Evolutionary conservation across 2,113 vertebrate species (phyloP).

Genomic region (Opisthocomus hoazin): DNA sequence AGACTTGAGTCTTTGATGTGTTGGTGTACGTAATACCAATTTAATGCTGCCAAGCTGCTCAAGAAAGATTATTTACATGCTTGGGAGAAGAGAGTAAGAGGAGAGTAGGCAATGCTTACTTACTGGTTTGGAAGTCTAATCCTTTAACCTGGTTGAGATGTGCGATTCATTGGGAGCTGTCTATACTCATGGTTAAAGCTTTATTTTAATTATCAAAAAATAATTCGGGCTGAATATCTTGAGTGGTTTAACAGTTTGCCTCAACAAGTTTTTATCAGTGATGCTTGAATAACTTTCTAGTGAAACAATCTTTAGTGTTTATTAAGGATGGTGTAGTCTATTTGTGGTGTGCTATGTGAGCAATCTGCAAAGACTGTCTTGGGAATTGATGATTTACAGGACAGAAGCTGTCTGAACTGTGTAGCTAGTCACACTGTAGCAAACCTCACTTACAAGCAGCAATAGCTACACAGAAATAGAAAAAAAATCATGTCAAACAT

Average conservation of each 20-base stretch:
- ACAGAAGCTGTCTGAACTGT: neutral
- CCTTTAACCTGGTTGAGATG: neutral
- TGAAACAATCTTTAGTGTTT: neutral
- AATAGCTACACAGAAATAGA: neutral
- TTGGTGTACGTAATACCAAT: neutral
- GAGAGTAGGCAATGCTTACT: neutral
- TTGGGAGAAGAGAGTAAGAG: neutral
- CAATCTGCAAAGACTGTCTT: slow-evolving; percentile 21
- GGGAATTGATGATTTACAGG: neutral
- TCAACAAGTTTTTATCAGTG: neutral
- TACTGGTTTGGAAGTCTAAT: neutral
- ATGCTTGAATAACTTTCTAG: neutral
- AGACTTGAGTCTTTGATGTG: neutral
- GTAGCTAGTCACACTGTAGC: neutral
- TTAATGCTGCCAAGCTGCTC: neutral
- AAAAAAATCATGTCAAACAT: neutral
- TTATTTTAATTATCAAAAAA: neutral
- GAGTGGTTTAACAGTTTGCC: neutral
- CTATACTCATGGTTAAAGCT: neutral
- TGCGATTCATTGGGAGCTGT: neutral
- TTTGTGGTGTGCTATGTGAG: slow-evolving; percentile 41
- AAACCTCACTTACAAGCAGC: neutral
- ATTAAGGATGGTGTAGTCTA: neutral
- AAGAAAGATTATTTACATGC: neutral
- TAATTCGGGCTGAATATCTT: neutral